Evolutionary conservation across 2,797 vertebrate species (phyloP).

Genomic region (Zenarchopterus dispar): DNA sequence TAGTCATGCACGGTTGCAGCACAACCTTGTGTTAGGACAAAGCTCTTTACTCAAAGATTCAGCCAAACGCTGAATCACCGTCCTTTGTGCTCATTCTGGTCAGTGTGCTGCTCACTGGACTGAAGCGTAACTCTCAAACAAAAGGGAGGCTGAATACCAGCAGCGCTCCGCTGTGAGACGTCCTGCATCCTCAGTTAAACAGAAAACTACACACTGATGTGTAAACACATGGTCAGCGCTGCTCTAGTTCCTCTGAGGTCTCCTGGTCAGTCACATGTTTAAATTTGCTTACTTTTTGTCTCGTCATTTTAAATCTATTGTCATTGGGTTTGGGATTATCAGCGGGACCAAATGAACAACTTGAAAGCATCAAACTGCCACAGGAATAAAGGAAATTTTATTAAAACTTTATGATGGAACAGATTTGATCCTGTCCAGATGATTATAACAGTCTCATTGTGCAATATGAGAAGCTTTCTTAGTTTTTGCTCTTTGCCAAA

Average conservation of each 20-base stretch:
- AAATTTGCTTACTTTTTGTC: background rate
- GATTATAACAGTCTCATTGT: too few species aligned
- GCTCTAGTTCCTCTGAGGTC: constrained; percentile 1
- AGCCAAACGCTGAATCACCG: constrained; percentile 44
- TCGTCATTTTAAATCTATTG: background rate
- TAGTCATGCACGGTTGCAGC: constrained; percentile 15
- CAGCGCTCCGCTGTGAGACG: constrained; percentile 14
- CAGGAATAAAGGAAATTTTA: too few species aligned
- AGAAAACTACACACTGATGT: constrained; percentile 57
- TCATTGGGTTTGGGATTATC: background rate
- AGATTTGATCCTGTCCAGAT: too few species aligned
- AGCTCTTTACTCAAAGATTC: constrained; percentile 32
- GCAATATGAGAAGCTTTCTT: too few species aligned
- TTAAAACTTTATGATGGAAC: too few species aligned
- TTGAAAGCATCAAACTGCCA: too few species aligned
- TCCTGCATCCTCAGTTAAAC: constrained; percentile 34
- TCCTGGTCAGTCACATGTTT: background rate
- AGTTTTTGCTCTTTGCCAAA: too few species aligned
- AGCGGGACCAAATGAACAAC: background rate
- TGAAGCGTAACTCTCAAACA: constrained; percentile 46
- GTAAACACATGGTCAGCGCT: constrained; percentile 44
- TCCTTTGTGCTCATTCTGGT: constrained; percentile 27
- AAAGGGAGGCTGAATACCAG: constrained; percentile 32
- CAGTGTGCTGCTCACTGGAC: constrained; percentile 38
- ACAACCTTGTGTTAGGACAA: constrained; percentile 41